Evolutionary conservation across 2,888 invertebrate species (phyloP).

Genomic region (Cecidostiba fungosa): DNA sequence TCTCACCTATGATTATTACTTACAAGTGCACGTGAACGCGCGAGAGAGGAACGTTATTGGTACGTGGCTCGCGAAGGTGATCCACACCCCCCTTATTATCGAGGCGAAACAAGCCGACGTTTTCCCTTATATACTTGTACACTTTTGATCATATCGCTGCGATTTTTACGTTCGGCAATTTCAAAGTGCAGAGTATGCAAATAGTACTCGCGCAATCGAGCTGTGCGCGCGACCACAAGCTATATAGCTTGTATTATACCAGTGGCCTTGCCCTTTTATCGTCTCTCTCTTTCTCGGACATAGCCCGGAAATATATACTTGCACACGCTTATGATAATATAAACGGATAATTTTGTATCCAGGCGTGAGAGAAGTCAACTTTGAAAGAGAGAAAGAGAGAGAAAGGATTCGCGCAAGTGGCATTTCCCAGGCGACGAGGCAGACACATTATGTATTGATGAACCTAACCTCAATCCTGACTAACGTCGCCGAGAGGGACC

Average conservation of each 20-base stretch:
- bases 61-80: background rate
- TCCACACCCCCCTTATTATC: background rate
- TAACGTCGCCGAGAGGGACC: constrained; percentile 70
- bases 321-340: background rate
- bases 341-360: background rate
- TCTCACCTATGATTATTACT: too few relatives aligned
- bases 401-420: background rate
- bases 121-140: background rate
- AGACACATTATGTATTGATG: constrained; percentile 72
- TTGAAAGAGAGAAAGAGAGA: background rate
- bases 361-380: background rate
- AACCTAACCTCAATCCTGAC: constrained; percentile 75
- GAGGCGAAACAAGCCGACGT: background rate
- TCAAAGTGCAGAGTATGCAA: background rate
- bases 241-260: constrained; percentile 4
- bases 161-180: background rate
- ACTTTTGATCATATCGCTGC: background rate
- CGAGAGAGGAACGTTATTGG: background rate
- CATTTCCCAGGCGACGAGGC: constrained; percentile 24
- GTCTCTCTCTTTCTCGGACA: background rate
- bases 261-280: constrained; percentile 52
- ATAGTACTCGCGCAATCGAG: constrained; percentile 21
- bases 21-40: constrained; percentile 1
- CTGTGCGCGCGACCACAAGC: constrained; percentile 2
- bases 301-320: background rate